Conservation (phyloP, 2,113 vertebrate species). For the Geococcyx californianus region DNA sequence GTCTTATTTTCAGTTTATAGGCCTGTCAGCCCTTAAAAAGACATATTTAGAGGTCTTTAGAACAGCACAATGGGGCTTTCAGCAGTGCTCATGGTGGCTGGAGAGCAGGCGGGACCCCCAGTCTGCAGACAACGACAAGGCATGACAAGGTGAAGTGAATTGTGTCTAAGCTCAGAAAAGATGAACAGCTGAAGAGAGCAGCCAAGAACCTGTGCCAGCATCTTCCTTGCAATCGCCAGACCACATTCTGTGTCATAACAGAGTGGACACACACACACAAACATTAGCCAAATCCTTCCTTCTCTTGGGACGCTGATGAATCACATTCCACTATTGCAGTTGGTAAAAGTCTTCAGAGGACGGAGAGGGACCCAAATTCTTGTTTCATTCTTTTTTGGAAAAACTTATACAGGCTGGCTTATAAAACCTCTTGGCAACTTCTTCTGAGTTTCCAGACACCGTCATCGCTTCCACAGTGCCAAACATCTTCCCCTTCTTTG, state of each 20-base stretch:
- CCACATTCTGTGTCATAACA: background rate
- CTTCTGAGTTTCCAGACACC: background rate
- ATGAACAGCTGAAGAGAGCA: background rate
- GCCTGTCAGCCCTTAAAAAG: background rate
- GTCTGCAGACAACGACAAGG: background rate
- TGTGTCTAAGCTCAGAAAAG: background rate
- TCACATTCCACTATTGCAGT: background rate
- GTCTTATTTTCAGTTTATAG: background rate
- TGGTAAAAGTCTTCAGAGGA: background rate
- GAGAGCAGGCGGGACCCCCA: accelerated
- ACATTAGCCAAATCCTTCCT: background rate
- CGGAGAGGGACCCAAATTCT: background rate
- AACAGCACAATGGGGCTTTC: background rate
- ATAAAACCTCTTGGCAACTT: background rate
- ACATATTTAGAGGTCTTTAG: background rate
- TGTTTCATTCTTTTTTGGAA: background rate
- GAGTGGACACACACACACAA: background rate
- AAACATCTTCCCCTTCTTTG: background rate
- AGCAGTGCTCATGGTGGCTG: background rate
- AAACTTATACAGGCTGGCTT: background rate
- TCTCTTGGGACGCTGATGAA: background rate
- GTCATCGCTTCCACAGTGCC: accelerated
- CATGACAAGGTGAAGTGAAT: background rate
- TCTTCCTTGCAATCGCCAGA: background rate
- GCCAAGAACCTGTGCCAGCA: background rate